Conservation (phyloP, 2,888 invertebrate genomes). For the Allophyes oxyacanthae region DNA sequence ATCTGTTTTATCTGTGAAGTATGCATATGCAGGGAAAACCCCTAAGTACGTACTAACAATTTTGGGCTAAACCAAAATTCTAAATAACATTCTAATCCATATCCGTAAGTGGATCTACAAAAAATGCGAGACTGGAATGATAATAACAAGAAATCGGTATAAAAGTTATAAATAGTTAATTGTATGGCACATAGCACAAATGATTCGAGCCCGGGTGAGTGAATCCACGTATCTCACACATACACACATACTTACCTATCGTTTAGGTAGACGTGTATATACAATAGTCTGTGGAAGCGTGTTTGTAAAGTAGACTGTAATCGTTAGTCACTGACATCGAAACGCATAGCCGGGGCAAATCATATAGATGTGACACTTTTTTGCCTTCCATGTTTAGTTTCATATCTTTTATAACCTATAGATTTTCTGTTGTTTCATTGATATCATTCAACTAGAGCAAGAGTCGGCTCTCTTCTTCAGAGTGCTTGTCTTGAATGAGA, state of each 20-base stretch:
- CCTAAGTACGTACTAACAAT: too few species aligned
- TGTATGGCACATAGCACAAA: constrained; percentile 41
- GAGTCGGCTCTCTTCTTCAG: too few species aligned
- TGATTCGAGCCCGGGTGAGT: constrained; percentile 49
- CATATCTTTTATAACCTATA: not conserved
- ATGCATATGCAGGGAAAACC: too few species aligned
- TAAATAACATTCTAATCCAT: constrained; percentile 13
- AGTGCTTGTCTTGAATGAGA: too few species aligned
- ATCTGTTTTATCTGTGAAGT: too few species aligned
- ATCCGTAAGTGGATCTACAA: constrained; percentile 19
- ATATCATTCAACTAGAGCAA: too few species aligned
- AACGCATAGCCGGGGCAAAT: constrained; percentile 70
- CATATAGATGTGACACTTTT: constrained; percentile 68
- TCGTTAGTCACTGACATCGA: constrained; percentile 79
- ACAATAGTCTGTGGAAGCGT: constrained; percentile 62
- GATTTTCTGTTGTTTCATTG: too few species aligned
- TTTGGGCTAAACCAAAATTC: too few species aligned
- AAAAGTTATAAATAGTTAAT: constrained; percentile 49
- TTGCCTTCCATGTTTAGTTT: constrained; percentile 34
- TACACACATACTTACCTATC: constrained; percentile 36
- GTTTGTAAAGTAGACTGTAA: constrained; percentile 72
- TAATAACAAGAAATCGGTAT: constrained; percentile 43
- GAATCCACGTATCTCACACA: constrained; percentile 53
- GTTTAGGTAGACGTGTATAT: constrained; percentile 43
- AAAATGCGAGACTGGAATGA: constrained; percentile 33